Evolutionary conservation across 2,888 invertebrate species (phyloP), one percentile per base, ranked within the genome.

Genomic region (Perdita meconis): DNA sequence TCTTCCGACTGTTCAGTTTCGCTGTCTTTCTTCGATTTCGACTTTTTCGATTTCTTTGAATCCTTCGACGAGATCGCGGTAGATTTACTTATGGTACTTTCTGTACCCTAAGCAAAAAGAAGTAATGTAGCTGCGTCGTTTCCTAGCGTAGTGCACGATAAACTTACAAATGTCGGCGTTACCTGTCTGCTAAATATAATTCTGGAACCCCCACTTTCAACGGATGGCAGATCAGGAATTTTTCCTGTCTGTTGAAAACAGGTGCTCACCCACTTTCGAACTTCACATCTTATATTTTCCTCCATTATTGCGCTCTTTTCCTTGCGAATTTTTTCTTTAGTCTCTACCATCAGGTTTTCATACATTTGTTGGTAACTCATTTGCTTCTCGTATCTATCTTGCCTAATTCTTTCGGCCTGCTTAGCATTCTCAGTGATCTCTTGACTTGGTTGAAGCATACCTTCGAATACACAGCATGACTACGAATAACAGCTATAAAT

Each of bases 161-260:
- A n/a, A n/a, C n/a, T n/a, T 38, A 10, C 2, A 60, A 50, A 51
- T 61, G 12, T 16, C 22, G 42, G 47, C 4, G 24, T 80, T 75
- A 90, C 96, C 93, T 96, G 96, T 86, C 96, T 93, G 85, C 96
- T 96, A 82, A 98, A 96, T 92, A 98, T 95, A 77, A 96, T 94
- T 83, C 96, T 94, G 0, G 98, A 98, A 0, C 98, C 98, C 6
- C 98, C 98, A 85, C 96, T 96, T 88, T 98, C 98, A 80, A 96
- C 97, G 1, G 97, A 96, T 0, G 98, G 98, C 87, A 97, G 95
- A 84, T 98, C 98, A 0, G 99, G 98, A 88, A 98, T 95, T 89
- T 96, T 96, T 30, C 96, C 97, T 4, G 97, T 96, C 86, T 96
- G 95, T 44, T 96, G 95, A 91, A 96, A 96, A 89, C 96, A 97